Evolutionary conservation across 2,113 vertebrate species (phyloP).

Genomic region (Onychostruthus taczanowskii): DNA sequence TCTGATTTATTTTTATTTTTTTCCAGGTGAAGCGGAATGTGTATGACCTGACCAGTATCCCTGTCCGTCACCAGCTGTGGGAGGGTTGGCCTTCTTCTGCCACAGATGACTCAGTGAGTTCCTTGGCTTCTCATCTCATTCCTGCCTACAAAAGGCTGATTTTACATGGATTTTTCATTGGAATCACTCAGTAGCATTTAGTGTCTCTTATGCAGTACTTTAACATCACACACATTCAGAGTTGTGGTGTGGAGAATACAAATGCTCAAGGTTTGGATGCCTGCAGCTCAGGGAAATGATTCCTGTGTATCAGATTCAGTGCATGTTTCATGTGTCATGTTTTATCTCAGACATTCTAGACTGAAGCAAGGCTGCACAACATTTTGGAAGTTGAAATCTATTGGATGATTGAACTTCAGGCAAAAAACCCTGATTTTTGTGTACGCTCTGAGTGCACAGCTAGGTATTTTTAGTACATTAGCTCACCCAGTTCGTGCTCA

Average conservation of each 20-base stretch:
- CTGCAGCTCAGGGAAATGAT: background rate
- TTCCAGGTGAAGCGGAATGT: constrained; percentile 93
- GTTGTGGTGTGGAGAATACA: background rate
- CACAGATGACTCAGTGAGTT: constrained; percentile 90
- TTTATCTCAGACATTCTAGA: background rate
- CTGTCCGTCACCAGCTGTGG: constrained; percentile 95
- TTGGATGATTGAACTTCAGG: background rate
- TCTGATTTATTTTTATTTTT: background rate
- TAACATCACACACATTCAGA: background rate
- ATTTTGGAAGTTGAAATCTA: background rate
- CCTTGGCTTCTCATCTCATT: background rate
- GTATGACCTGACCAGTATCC: constrained; percentile 97
- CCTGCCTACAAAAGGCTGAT: background rate
- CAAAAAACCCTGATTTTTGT: background rate
- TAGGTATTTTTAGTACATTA: background rate
- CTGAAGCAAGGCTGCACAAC: background rate
- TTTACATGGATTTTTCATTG: background rate
- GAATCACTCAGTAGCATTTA: background rate
- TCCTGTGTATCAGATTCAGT: background rate
- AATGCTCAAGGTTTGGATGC: background rate
- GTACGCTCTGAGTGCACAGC: background rate
- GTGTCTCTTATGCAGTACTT: background rate
- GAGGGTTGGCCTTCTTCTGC: constrained; percentile 95
- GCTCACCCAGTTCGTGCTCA: background rate
- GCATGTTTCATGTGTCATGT: background rate